phyloP scores from a whole-genome alignment of 2,888 invertebrate genomes.

The Monochamus alternatus region DNA sequence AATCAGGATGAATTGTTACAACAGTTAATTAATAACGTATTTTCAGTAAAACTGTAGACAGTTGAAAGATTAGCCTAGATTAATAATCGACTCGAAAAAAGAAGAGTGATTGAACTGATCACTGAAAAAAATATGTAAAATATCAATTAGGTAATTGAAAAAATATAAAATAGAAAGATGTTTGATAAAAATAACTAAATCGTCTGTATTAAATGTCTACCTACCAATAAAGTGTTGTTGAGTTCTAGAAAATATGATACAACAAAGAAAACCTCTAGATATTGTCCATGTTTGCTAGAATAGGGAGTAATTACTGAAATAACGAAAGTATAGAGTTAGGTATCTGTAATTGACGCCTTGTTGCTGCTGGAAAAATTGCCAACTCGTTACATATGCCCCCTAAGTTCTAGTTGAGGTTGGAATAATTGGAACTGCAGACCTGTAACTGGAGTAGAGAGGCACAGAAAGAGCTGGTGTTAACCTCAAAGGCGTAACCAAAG shows the following conservation, averaged over 20 bases:
- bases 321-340: conserved; percentile 42
- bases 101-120: no score
- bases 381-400: conserved; percentile 54
- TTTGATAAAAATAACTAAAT: no score
- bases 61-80: no score
- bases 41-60: neutral
- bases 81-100: no score
- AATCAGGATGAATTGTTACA: conserved; percentile 22
- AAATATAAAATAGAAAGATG: no score
- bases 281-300: neutral
- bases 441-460: conserved; percentile 42
- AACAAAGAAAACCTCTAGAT: neutral
- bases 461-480: conserved; percentile 24
- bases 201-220: no score
- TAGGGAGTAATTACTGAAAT: conserved; percentile 32
- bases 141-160: no score
- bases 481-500: neutral
- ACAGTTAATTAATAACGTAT: conserved; percentile 13
- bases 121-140: no score
- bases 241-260: no score
- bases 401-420: conserved; percentile 49
- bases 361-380: conserved; percentile 50
- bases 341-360: conserved; percentile 53
- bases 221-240: no score
- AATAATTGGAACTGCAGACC: conserved; percentile 53